Evolutionary conservation across 2,113 vertebrate species (phyloP).

Genomic region (Ochotona princeps): DNA sequence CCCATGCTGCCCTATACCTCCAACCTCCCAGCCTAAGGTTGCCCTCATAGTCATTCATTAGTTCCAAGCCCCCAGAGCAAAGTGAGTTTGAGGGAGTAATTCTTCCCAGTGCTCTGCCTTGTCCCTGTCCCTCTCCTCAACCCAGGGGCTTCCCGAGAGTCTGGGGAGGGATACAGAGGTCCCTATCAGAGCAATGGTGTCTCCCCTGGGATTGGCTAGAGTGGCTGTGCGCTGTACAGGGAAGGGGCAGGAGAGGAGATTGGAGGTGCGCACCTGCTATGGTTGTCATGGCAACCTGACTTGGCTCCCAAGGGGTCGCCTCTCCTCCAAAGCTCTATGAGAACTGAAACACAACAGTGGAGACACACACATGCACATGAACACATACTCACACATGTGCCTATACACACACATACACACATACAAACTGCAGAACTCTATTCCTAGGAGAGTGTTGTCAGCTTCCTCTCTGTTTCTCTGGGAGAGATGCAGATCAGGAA

Average conservation of each 20-base stretch:
- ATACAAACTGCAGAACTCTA: not conserved
- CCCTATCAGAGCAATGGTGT: not conserved
- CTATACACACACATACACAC: not conserved
- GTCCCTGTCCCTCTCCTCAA: not conserved
- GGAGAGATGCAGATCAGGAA: not conserved
- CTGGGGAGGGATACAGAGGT: not conserved
- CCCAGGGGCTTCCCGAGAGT: not conserved
- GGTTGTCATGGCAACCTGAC: constrained; percentile 75
- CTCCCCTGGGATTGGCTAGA: constrained; percentile 47
- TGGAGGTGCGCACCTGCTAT: constrained; percentile 62
- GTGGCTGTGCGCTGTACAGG: not conserved
- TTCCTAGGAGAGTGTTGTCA: not conserved
- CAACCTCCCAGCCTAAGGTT: constrained; percentile 63
- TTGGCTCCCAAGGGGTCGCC: constrained; percentile 69
- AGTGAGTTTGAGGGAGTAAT: constrained; percentile 11
- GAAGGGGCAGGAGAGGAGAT: not conserved
- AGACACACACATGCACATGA: not conserved
- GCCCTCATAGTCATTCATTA: constrained; percentile 68
- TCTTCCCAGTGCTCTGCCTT: not conserved
- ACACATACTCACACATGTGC: not conserved
- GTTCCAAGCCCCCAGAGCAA: constrained; percentile 45
- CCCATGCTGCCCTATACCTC: not conserved
- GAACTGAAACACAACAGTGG: constrained; percentile 41
- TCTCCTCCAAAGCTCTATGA: constrained; percentile 66
- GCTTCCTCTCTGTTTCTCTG: not conserved